These are phyloP conservation scores for Aporophyla nigra DNA, from an alignment of 2,888 invertebrate genomes.

Conservation along the genomic window DNA sequence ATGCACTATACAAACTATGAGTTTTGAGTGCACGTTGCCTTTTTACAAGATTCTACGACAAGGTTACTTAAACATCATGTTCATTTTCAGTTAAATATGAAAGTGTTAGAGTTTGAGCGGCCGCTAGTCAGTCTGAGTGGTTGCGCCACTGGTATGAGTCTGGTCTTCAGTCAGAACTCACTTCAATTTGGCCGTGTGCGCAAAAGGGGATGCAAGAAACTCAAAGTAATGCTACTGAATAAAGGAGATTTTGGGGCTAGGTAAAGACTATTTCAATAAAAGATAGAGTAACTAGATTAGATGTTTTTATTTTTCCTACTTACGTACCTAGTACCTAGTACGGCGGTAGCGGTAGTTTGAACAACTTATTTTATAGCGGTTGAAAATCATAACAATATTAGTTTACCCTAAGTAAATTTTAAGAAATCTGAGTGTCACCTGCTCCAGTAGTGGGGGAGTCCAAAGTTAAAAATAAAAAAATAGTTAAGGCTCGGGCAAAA, in stretches of 20 bases:
- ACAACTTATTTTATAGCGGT: too few species aligned
- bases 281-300: neutral
- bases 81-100: constrained; percentile 82
- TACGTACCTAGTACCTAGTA: too few species aligned
- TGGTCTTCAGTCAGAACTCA: constrained; percentile 84
- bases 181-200: constrained; percentile 87
- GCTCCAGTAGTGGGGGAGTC: too few species aligned
- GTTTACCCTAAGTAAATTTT: too few species aligned
- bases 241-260: constrained; percentile 87
- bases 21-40: neutral
- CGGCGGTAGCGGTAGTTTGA: too few species aligned
- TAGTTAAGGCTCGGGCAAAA: too few species aligned
- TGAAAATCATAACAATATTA: too few species aligned
- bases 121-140: constrained; percentile 85
- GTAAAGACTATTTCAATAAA: constrained; percentile 67
- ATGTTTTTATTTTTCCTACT: too few species aligned
- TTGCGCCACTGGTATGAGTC: constrained; percentile 85
- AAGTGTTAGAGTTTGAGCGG: constrained; percentile 81
- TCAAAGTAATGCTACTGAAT: constrained; percentile 86
- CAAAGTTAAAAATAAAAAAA: too few species aligned
- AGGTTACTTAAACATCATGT: neutral
- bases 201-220: constrained; percentile 83
- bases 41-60: neutral
- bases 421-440: too few species aligned
- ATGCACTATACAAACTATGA: neutral